Evolutionary conservation across 2,888 invertebrate genomes (phyloP).

Genomic region (Idaea biselata): DNA sequence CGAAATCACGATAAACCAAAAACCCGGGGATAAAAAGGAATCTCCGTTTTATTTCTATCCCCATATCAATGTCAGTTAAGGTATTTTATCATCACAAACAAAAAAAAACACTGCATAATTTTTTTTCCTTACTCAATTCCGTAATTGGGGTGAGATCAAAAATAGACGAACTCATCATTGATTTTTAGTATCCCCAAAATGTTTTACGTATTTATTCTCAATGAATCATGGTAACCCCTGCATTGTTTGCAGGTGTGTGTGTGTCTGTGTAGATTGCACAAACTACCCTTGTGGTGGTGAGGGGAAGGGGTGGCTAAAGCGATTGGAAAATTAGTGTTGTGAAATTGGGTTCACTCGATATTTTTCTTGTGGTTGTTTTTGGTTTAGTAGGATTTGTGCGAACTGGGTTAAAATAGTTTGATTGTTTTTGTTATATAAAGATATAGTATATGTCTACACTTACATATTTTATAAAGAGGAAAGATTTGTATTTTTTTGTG

Average conservation of each 20-base stretch:
- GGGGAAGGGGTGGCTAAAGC: slow-evolving; percentile 53
- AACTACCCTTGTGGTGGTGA: slow-evolving; percentile 46
- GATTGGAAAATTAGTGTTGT: slow-evolving; percentile 63
- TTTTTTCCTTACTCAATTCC: neutral
- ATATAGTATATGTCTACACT: too few relatives aligned
- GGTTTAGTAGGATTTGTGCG: slow-evolving; percentile 2
- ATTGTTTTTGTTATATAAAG: too few relatives aligned
- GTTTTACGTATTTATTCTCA: slow-evolving; percentile 22
- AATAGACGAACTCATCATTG: slow-evolving; percentile 20
- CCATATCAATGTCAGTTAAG: too few relatives aligned
- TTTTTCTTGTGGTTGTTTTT: slow-evolving; percentile 26
- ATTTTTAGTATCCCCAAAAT: slow-evolving; percentile 22
- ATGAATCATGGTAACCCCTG: slow-evolving; percentile 40
- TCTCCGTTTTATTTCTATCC: too few relatives aligned
- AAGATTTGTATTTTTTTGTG: too few relatives aligned
- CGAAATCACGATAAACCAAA: too few relatives aligned
- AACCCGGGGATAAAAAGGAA: too few relatives aligned
- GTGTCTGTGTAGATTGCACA: slow-evolving; percentile 47
- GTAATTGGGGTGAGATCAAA: slow-evolving; percentile 14
- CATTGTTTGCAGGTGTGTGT: slow-evolving; percentile 38
- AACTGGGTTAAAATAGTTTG: neutral
- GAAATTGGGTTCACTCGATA: slow-evolving; percentile 33
- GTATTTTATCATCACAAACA: neutral
- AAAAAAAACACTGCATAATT: neutral
- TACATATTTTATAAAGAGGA: too few relatives aligned